These are phyloP conservation scores for Malurus alboscapulatus DNA, from an alignment of 2,113 vertebrate genomes.

Conservation along the genomic window DNA sequence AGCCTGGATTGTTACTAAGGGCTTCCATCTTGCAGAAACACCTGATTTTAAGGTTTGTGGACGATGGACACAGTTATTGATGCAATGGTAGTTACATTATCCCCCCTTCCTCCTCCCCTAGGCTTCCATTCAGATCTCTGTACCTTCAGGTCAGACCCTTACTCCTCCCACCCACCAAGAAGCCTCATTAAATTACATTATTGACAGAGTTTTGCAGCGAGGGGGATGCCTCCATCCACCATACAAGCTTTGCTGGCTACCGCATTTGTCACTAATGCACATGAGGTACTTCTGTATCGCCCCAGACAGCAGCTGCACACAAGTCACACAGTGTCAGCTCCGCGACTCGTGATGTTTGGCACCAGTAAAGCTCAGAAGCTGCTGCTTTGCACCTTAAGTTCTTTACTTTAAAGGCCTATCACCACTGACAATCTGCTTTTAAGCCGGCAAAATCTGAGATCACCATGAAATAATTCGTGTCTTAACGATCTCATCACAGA, in stretches of 20 bases:
- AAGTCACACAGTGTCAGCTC: neutral
- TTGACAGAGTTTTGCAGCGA: accelerated
- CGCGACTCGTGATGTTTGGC: accelerated
- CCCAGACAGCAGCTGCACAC: neutral
- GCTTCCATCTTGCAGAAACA: neutral
- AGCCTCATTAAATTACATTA: neutral
- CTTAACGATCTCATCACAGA: neutral
- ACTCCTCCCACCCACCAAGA: neutral
- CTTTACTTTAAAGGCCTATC: neutral
- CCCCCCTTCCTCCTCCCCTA: neutral
- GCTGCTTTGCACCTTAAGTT: neutral
- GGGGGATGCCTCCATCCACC: neutral
- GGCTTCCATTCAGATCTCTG: neutral
- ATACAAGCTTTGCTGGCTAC: neutral
- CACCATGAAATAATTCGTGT: neutral
- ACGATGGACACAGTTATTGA: accelerated
- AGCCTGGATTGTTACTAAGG: neutral
- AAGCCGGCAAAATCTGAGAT: neutral
- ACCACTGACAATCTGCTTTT: neutral
- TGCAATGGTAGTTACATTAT: accelerated
- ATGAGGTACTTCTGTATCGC: neutral
- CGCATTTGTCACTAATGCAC: accelerated
- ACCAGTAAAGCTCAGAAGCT: neutral
- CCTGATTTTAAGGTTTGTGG: neutral
- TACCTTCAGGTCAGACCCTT: neutral